Evolutionary conservation across 2,797 vertebrate species (phyloP).

Genomic region (Poeciliopsis infans): DNA sequence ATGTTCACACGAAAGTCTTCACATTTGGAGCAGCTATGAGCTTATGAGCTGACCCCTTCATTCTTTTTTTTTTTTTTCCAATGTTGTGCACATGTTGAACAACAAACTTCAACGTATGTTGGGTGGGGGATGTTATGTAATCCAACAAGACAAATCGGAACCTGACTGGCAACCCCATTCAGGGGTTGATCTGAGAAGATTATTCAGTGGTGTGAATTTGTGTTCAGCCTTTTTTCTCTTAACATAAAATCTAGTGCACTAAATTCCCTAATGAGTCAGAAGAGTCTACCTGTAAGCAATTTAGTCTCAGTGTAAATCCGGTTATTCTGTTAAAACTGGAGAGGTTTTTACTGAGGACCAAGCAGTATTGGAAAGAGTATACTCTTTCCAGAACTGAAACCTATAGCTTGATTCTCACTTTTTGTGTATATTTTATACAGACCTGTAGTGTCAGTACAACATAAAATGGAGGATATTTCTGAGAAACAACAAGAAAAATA

Average conservation of each 20-base stretch:
- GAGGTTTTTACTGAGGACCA: not conserved
- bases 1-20: conserved; percentile 52
- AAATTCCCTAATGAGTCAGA: not conserved
- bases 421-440: conserved; percentile 25
- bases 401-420: conserved; percentile 34
- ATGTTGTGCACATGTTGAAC: not conserved
- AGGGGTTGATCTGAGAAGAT: not conserved
- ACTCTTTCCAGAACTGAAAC: conserved; percentile 33
- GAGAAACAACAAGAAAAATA: not conserved
- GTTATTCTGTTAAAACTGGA: not conserved
- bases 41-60: not conserved
- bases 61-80: not conserved
- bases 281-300: not conserved
- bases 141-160: not conserved
- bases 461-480: not conserved
- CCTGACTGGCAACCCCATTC: not conserved
- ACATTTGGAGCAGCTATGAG: not conserved
- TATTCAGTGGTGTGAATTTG: not conserved
- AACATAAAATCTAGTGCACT: not conserved
- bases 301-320: not conserved
- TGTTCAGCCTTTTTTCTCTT: not conserved
- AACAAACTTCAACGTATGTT: not conserved
- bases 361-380: not conserved
- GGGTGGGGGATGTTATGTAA: not conserved
- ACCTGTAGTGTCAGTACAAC: conserved; percentile 15